phyloP scores from a whole-genome alignment of 2,113 vertebrate species.

The Perca schrenkii region DNA sequence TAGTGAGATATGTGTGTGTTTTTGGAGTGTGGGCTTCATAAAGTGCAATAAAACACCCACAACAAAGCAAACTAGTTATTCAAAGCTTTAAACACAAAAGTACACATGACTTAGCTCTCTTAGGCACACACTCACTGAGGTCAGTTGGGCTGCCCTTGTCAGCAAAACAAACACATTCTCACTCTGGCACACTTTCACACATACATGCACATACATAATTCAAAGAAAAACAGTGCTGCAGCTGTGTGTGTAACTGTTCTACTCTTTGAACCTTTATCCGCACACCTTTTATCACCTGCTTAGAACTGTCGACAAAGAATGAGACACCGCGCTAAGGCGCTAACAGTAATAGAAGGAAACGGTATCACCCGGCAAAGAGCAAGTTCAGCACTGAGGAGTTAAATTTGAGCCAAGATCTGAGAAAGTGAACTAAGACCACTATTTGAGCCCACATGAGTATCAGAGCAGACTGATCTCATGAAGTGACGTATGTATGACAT shows the following conservation, averaged over 20 bases:
- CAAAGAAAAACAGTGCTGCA: slow-evolving; percentile 14
- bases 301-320: background rate
- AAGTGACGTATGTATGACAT: no score
- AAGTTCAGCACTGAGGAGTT: slow-evolving; percentile 13
- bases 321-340: background rate
- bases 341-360: slow-evolving; percentile 17
- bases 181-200: slow-evolving; percentile 34
- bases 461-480: no score
- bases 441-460: no score
- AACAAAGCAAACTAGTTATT: slow-evolving; percentile 7
- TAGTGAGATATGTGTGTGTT: background rate
- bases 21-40: background rate
- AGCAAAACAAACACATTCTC: slow-evolving; percentile 53
- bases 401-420: slow-evolving; percentile 31
- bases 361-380: background rate
- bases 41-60: background rate
- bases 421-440: slow-evolving; percentile 7
- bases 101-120: background rate
- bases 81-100: background rate
- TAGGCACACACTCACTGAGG: background rate
- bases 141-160: slow-evolving; percentile 33
- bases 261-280: slow-evolving; percentile 48
- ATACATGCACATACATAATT: slow-evolving; percentile 14
- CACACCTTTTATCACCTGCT: slow-evolving; percentile 53
- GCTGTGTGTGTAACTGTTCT: slow-evolving; percentile 26